Conservation (phyloP, 2,113 vertebrate species). For the Ibidorhyncha struthersii region DNA sequence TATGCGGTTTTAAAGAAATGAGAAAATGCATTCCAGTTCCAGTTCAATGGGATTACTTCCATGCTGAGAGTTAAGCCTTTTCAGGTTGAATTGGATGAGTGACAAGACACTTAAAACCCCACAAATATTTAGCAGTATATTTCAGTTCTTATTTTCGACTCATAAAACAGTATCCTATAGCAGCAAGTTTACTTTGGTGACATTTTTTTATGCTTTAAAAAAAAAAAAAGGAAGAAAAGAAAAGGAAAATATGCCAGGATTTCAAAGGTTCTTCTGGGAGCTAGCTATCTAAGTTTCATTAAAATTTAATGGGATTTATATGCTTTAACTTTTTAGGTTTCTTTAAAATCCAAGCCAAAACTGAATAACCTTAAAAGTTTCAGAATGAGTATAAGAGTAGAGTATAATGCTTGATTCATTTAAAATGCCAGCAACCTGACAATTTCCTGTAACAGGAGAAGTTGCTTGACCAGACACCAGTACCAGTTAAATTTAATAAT, state of each 20-base stretch:
- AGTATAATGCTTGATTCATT: neutral
- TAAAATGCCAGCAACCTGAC: neutral
- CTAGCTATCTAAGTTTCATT: conserved; percentile 1
- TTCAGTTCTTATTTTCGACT: conserved; percentile 43
- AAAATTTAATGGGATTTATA: conserved; percentile 17
- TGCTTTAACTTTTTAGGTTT: neutral
- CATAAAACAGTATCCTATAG: conserved; percentile 5
- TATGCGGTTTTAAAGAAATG: neutral
- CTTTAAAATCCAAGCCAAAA: conserved; percentile 37
- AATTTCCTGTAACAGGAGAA: neutral
- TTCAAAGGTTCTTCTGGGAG: conserved; percentile 15
- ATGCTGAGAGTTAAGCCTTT: conserved; percentile 46
- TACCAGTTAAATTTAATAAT: neutral
- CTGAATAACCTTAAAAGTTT: neutral
- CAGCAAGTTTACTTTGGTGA: neutral
- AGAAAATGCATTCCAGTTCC: conserved; percentile 35
- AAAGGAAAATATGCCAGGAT: neutral
- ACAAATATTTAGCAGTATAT: conserved; percentile 29
- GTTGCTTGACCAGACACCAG: neutral
- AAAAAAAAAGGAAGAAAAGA: neutral
- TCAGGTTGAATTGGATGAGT: conserved; percentile 30
- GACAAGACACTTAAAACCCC: conserved; percentile 37
- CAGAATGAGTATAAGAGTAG: neutral
- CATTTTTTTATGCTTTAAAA: neutral
- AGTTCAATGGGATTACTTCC: conserved; percentile 37